Conservation (phyloP, 2,888 invertebrate species). For the Falcaria lacertinaria region DNA sequence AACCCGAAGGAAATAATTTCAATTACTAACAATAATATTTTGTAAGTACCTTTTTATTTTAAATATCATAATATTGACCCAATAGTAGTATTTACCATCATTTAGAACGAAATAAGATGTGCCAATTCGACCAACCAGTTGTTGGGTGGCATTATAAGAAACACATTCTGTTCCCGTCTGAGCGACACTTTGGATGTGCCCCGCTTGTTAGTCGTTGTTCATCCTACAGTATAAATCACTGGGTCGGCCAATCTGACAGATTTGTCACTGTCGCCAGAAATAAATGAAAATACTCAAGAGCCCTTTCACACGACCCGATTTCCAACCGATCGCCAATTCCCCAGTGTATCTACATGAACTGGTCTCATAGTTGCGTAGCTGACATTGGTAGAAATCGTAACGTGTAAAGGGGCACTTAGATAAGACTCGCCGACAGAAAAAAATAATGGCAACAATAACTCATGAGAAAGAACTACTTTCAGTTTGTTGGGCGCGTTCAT, state of each 20-base stretch:
- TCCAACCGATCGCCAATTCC: background rate
- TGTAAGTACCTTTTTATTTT: too few species aligned
- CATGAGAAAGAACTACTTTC: constrained; percentile 21
- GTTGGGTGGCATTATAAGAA: background rate
- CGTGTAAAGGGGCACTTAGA: background rate
- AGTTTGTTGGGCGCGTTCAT: constrained; percentile 7
- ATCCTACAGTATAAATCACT: constrained; percentile 40
- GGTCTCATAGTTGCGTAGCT: background rate
- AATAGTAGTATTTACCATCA: too few species aligned
- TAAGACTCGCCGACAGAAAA: constrained; percentile 10
- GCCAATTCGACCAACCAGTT: too few species aligned
- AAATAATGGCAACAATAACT: constrained; percentile 25
- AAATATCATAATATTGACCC: too few species aligned
- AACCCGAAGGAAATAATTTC: too few species aligned
- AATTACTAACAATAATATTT: too few species aligned
- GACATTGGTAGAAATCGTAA: constrained; percentile 3
- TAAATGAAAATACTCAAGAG: constrained; percentile 45
- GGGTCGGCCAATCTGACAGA: constrained; percentile 35
- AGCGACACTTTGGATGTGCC: constrained; percentile 16
- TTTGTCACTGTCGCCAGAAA: constrained; percentile 51
- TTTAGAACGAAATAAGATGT: too few species aligned
- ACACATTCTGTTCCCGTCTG: background rate
- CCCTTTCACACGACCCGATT: background rate
- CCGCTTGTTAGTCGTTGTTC: constrained; percentile 28
- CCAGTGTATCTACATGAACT: background rate